A percentile compares a stretch with the other conserved stretches of the same genome.
These are phyloP conservation scores for Acanthis flammea DNA, from an alignment of 2,797 vertebrate genomes.

Conservation along the genomic window DNA sequence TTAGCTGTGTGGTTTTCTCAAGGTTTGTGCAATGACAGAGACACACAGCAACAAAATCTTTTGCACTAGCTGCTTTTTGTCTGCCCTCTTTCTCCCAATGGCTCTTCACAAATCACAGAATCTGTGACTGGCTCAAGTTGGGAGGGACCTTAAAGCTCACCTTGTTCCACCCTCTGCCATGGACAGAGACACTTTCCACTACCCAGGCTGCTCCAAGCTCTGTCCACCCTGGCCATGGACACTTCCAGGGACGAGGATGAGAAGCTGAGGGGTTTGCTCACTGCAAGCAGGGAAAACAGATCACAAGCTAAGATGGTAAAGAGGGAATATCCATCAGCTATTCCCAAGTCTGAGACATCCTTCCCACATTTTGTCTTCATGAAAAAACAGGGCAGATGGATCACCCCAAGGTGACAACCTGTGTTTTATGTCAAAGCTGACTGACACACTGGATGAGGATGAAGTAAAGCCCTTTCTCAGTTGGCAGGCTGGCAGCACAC, in stretches of 20 bases:
- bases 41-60: not conserved
- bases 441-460: not conserved
- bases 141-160: not conserved
- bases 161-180: not conserved
- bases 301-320: not conserved
- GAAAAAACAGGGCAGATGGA: not conserved
- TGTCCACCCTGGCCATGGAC: accelerated
- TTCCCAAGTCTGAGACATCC: not conserved
- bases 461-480: not conserved
- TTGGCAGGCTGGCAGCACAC: not conserved
- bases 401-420: not conserved
- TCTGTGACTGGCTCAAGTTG: not conserved
- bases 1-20: not conserved
- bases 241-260: not conserved
- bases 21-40: not conserved
- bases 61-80: not conserved
- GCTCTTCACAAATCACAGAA: not conserved
- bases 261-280: not conserved
- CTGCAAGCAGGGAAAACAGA: not conserved
- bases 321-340: not conserved
- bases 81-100: not conserved
- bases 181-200: not conserved
- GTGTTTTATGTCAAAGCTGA: not conserved
- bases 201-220: not conserved
- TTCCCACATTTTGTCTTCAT: not conserved